Evolutionary conservation across 2,888 invertebrate species (phyloP), one percentile per base, ranked within the genome.

Genomic region (Mythimna ferrago): DNA sequence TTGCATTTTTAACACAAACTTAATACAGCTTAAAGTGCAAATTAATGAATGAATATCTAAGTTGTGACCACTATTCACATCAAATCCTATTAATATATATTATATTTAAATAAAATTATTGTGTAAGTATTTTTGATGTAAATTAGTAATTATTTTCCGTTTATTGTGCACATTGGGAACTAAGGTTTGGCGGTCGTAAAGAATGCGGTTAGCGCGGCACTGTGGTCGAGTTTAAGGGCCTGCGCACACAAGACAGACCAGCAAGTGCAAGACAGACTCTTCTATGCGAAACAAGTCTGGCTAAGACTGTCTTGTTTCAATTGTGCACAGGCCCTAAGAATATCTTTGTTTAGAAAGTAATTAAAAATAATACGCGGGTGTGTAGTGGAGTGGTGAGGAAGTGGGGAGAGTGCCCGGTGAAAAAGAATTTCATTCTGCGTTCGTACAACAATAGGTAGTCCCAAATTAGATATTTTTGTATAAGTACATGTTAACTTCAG

Each of bases 101-200:
- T 14, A 0, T 57, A 57, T 26, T 21, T 21, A 21, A 16, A 7
- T 57, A 57, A 32, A 57, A 7, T 16, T 7, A 57, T 7, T 16
- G 6, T 56, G 26, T 26, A 57, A 7, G 32, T 57, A 57, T 57
- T 21, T 32, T 32, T 57, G 3, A 57, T 32, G 9, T 21, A 53
- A 19, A 73, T 26, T 26, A 26, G 26, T 26, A 26, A 26, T 53
- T 26, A 71, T 73, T 61, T 60, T 53, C 21, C 44, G 73, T 73
- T 73, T 51, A 73, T 60, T 73, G 57, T 11, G 16, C 6, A 48
- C 16, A 32, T 21, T 19, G 48, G 11, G 19, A 61, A 35, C 2
- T 48, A 10, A 16, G 6, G 66, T 51, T 19, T 51, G 38, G 26
- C 2, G 5, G 16, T 19, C 38, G 32, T 3, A 21, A 21, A 41